Percentiles rank a stretch among this genome's conserved stretches.
These are phyloP conservation scores for Cerastis rubricosa DNA, from an alignment of 2,888 invertebrate genomes.

Conservation along the genomic window DNA sequence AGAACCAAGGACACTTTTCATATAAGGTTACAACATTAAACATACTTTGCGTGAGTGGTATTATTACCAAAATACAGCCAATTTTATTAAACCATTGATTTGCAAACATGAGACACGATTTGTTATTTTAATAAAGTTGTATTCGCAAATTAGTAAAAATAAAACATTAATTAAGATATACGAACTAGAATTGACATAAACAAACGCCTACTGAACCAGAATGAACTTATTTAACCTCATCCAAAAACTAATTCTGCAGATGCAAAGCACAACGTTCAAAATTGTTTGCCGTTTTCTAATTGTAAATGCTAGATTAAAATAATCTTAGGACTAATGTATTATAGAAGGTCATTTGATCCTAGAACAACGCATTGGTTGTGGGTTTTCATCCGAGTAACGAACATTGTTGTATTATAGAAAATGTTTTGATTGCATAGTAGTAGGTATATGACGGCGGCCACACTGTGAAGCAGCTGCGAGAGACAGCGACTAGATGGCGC, in stretches of 20 bases:
- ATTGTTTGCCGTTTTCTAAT: constrained; percentile 1
- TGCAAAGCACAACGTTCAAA: background rate
- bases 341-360: constrained; percentile 54
- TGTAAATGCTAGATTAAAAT: constrained; percentile 50
- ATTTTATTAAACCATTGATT: background rate
- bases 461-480: too few relatives aligned
- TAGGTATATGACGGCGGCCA: too few relatives aligned
- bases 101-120: background rate
- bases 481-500: too few relatives aligned
- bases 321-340: constrained; percentile 30
- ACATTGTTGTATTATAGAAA: background rate
- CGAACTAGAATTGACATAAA: constrained; percentile 34
- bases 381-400: constrained; percentile 20
- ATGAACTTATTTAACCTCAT: background rate
- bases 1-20: constrained; percentile 19
- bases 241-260: constrained; percentile 7
- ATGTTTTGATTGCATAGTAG: constrained; percentile 12
- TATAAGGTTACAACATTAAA: background rate
- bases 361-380: constrained; percentile 30
- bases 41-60: background rate
- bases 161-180: background rate
- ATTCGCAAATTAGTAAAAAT: background rate
- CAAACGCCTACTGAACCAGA: constrained; percentile 44
- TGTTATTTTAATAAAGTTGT: background rate
- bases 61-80: background rate